Percentiles rank a stretch among this genome's conserved stretches.
phyloP scores from a whole-genome alignment of 2,888 invertebrate genomes.

The Atethmia centrago region DNA sequence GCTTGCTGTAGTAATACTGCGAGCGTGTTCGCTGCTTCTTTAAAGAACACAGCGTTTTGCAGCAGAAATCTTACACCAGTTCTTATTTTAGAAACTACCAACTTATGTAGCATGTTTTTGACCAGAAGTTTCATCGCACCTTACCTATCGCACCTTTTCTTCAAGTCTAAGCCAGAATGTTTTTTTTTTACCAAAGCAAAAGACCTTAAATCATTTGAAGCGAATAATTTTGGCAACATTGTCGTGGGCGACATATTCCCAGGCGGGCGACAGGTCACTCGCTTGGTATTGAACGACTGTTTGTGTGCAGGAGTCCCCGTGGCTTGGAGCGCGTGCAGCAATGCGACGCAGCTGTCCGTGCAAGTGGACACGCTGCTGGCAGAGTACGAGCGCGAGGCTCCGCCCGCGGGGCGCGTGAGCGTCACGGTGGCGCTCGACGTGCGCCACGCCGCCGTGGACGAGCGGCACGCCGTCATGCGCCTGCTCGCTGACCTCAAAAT shows the following conservation, averaged over 20 bases:
- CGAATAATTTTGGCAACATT: not conserved
- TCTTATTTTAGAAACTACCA: not conserved
- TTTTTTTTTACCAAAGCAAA: not conserved
- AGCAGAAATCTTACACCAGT: not conserved
- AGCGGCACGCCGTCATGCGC: conserved; percentile 90
- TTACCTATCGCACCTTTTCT: too few relatives aligned
- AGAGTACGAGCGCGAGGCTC: conserved; percentile 82
- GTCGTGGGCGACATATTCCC: not conserved
- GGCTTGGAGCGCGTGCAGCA: conserved; percentile 68
- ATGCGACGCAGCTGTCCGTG: conserved; percentile 75
- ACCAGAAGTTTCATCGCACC: too few relatives aligned
- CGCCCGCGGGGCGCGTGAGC: conserved; percentile 77
- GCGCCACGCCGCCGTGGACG: conserved; percentile 92
- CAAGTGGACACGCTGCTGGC: conserved; percentile 83
- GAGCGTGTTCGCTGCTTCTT: too few relatives aligned
- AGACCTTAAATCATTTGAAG: not conserved
- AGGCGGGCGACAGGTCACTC: not conserved
- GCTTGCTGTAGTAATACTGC: not conserved
- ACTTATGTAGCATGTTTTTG: not conserved
- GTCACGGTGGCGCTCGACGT: conserved; percentile 91
- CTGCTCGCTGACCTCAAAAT: conserved; percentile 87
- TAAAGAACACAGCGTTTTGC: not conserved
- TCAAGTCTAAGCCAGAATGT: too few relatives aligned
- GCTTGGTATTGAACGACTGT: not conserved
- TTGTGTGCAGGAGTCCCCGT: conserved; percentile 31